Base-by-base conservation (phyloP, 2,113 vertebrate species). In the Pycnonotus jocosus region DNA sequence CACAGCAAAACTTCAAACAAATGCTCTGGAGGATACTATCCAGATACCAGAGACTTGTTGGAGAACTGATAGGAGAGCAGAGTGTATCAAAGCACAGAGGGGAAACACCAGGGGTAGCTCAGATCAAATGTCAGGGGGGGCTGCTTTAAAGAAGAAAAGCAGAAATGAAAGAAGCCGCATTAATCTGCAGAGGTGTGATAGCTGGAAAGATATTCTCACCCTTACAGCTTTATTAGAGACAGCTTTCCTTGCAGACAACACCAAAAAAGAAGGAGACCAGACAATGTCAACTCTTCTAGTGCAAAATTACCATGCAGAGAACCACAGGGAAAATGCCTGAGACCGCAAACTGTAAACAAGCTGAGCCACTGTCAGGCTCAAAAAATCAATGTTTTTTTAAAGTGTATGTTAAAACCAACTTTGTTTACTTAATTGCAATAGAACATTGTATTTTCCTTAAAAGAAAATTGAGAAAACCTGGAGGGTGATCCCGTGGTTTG, bases 391-490 rank as follows among this genome's bases (percentile, higher is more conserved):
- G 88, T 95, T 96, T 87, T 93, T 90, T 71, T 81, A 68, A 94
- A 94, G 86, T 86, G 61, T 89, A 56, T 84, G 72, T 85, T 93
- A 93, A 90, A 92, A 37, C 71, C 62, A 93, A 72, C 92, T 85
- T 77, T 95, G 81, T 95, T 93, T 96, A 94, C 72, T 88, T 93
- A 92, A 88, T 86, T 91, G 89, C 87, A 94, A 28, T 19, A 80
- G 81, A 89, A 90, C 92, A 80, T 93, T 95, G 85, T 95, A 81
- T 93, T 96, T 96, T 92, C 53, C 91, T 95, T 82, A 56, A 71
- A 71, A 95, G 93, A 92, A 93, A 94, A 96, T 87, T 94, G 81
- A 90, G 85, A 81, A 94, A 95, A 95, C 93, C 95, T 92, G 78
- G 71, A 88, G 94, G 91, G 72, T 27, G 69, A 88, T 64, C 51